Conservation (phyloP, 2,888 invertebrate species). For the Cybosia mesomella region DNA sequence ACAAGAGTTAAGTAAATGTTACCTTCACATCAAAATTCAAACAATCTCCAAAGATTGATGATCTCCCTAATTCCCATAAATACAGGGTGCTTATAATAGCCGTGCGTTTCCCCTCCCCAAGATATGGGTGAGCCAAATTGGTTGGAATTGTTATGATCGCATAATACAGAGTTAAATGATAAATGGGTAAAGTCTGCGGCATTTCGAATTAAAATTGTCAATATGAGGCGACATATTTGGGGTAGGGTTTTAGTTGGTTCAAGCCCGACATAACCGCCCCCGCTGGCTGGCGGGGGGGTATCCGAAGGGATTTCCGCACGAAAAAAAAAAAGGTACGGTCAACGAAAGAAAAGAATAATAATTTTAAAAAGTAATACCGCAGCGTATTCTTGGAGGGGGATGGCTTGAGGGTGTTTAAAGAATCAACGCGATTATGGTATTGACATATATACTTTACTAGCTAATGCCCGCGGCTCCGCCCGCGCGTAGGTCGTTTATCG, state of each 20-base stretch:
- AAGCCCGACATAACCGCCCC: no score
- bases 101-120: conserved; percentile 15
- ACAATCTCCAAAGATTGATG: conserved; percentile 21
- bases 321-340: no score
- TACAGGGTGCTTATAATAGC: conserved; percentile 22
- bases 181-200: conserved; percentile 55
- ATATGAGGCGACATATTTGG: conserved; percentile 54
- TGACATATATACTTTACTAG: no score
- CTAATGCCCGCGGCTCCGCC: no score
- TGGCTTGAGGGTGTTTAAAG: background rate
- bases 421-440: background rate
- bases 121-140: conserved; percentile 61
- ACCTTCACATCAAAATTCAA: conserved; percentile 20
- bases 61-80: conserved; percentile 21
- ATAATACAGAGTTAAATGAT: conserved; percentile 61
- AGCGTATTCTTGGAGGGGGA: background rate
- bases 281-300: no score
- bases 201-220: conserved; percentile 53
- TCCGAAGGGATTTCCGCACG: no score
- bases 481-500: no score
- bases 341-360: conserved; percentile 7
- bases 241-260: no score
- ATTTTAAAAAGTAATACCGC: background rate
- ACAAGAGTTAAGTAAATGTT: conserved; percentile 1
- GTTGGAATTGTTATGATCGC: conserved; percentile 63